Conservation (phyloP, 2,797 vertebrate genomes). For the Podarcis lilfordi region DNA sequence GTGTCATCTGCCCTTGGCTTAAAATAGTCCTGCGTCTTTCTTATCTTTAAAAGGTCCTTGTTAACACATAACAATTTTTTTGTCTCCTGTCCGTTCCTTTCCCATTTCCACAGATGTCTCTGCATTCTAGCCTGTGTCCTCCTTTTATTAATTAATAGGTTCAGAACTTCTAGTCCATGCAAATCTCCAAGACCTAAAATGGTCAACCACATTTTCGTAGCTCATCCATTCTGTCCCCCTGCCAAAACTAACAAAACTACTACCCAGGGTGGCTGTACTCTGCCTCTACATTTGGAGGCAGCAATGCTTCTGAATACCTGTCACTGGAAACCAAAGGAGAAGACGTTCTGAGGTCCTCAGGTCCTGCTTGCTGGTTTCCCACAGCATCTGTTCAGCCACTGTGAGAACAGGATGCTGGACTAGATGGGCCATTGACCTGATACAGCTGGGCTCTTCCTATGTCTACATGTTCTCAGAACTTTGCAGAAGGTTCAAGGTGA, state of each 20-base stretch:
- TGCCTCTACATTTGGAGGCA: too few species aligned
- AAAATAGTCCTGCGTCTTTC: constrained; percentile 67
- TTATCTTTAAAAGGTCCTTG: constrained; percentile 63
- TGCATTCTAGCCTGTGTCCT: not conserved
- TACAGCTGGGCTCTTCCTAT: too few species aligned
- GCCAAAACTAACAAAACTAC: too few species aligned
- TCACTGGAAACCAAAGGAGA: too few species aligned
- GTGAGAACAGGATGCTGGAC: too few species aligned
- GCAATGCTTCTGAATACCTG: too few species aligned
- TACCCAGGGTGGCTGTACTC: too few species aligned
- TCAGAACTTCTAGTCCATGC: not conserved
- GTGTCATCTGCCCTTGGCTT: constrained; percentile 73
- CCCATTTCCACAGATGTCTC: not conserved
- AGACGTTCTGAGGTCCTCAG: too few species aligned
- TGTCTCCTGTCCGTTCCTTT: not conserved
- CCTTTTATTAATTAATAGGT: constrained; percentile 26
- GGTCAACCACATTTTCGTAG: not conserved
- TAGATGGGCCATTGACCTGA: too few species aligned
- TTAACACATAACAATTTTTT: constrained; percentile 16
- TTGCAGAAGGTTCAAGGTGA: not conserved
- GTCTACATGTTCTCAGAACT: too few species aligned
- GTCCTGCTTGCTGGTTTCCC: too few species aligned
- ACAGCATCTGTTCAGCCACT: too few species aligned
- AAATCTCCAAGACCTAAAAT: not conserved
- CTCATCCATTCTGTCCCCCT: not conserved